Evolutionary conservation across 1,140 invertebrate species (phyloP).

Genomic region (Saccostrea glomerata): DNA sequence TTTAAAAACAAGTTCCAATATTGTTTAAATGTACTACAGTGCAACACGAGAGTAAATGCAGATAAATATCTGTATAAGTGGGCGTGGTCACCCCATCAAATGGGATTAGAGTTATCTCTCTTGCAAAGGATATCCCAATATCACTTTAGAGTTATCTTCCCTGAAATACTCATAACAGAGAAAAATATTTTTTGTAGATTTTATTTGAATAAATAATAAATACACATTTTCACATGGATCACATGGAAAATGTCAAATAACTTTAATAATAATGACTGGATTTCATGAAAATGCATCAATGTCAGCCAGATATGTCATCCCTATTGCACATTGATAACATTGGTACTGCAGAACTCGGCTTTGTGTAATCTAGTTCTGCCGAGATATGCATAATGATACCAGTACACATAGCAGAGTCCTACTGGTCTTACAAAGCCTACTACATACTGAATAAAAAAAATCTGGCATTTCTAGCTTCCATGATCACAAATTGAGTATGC

Average conservation of each 20-base stretch:
- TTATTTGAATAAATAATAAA: slow-evolving; percentile 39
- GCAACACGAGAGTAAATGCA: too few species aligned
- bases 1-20: too few species aligned
- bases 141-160: background rate
- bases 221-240: slow-evolving; percentile 30
- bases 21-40: too few species aligned
- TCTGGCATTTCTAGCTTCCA: slow-evolving; percentile 3
- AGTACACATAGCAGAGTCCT: background rate
- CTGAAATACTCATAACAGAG: background rate
- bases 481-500: background rate
- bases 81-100: too few species aligned
- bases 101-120: too few species aligned
- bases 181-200: slow-evolving; percentile 20
- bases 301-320: slow-evolving; percentile 23
- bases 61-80: too few species aligned
- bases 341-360: background rate
- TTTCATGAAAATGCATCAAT: slow-evolving; percentile 37
- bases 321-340: slow-evolving; percentile 10
- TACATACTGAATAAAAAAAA: background rate
- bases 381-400: background rate
- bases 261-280: slow-evolving; percentile 32
- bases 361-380: background rate
- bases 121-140: background rate
- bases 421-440: background rate
- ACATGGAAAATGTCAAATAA: background rate